phyloP scores from a whole-genome alignment of 2,888 invertebrate species.

The Tetragnatha montana region DNA sequence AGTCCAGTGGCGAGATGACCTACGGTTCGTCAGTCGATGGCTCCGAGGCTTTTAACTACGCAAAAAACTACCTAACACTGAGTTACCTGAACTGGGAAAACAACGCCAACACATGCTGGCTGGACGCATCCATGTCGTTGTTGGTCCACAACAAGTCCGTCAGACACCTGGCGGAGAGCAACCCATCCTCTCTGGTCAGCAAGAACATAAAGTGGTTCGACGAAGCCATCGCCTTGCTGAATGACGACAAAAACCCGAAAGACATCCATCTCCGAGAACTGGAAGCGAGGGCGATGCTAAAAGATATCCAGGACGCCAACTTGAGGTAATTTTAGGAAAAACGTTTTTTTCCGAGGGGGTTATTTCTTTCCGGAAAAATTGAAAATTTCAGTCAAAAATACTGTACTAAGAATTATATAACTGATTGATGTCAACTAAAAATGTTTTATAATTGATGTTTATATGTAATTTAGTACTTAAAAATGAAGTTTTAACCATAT shows the following conservation, averaged over 20 bases:
- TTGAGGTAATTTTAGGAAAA: too few species aligned
- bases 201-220: conserved; percentile 23
- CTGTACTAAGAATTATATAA: too few species aligned
- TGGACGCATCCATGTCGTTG: conserved; percentile 53
- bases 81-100: conserved; percentile 52
- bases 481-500: too few species aligned
- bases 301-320: conserved; percentile 12
- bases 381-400: too few species aligned
- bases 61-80: conserved; percentile 3
- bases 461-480: too few species aligned
- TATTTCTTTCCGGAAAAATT: too few species aligned
- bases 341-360: too few species aligned
- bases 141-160: conserved; percentile 40
- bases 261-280: neutral
- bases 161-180: neutral
- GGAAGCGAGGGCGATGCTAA: neutral
- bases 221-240: conserved; percentile 17
- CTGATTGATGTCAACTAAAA: too few species aligned
- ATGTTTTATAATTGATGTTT: too few species aligned
- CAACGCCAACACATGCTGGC: conserved; percentile 52
- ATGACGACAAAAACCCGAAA: neutral
- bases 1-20: too few species aligned
- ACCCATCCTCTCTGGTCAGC: neutral
- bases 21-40: too few species aligned
- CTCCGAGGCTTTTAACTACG: too few species aligned